These are phyloP conservation scores for Teleogryllus oceanicus DNA, from an alignment of 2,888 invertebrate species.

Conservation along the genomic window DNA sequence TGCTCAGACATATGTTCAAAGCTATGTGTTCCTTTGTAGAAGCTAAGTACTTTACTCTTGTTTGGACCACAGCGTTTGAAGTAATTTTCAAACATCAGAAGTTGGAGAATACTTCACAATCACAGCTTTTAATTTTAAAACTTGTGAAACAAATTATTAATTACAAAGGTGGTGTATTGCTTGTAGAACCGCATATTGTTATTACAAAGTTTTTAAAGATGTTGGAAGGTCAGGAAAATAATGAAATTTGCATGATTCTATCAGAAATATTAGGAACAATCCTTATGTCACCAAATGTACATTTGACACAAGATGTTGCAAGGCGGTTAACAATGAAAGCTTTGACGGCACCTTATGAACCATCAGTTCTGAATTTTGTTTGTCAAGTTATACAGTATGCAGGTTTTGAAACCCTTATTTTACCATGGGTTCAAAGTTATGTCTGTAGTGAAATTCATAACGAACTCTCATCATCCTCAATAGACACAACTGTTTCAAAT, in stretches of 20 bases:
- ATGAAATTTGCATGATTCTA: neutral
- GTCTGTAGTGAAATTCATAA: neutral
- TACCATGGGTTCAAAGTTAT: conserved; percentile 57
- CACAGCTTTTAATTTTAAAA: conserved; percentile 49
- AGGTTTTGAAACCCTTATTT: conserved; percentile 59
- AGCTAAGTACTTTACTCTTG: conserved; percentile 59
- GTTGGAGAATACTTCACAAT: conserved; percentile 19
- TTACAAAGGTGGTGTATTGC: conserved; percentile 61
- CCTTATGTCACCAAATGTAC: conserved; percentile 58
- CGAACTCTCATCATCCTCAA: neutral
- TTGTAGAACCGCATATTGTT: conserved; percentile 54
- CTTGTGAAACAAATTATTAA: conserved; percentile 61
- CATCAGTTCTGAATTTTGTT: conserved; percentile 62
- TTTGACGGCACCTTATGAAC: conserved; percentile 52
- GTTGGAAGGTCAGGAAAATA: neutral
- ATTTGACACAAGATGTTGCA: conserved; percentile 69
- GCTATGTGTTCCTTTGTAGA: conserved; percentile 62
- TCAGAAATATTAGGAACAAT: conserved; percentile 57
- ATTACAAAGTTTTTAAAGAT: neutral
- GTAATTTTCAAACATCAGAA: neutral
- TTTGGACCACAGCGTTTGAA: conserved; percentile 55
- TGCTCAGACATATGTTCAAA: conserved; percentile 62
- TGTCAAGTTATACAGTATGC: conserved; percentile 44
- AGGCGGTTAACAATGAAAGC: conserved; percentile 62
- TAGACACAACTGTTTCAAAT: too few relatives aligned